phyloP scores from a whole-genome alignment of 2,797 vertebrate species.

The Rhinophrynus dorsalis region DNA sequence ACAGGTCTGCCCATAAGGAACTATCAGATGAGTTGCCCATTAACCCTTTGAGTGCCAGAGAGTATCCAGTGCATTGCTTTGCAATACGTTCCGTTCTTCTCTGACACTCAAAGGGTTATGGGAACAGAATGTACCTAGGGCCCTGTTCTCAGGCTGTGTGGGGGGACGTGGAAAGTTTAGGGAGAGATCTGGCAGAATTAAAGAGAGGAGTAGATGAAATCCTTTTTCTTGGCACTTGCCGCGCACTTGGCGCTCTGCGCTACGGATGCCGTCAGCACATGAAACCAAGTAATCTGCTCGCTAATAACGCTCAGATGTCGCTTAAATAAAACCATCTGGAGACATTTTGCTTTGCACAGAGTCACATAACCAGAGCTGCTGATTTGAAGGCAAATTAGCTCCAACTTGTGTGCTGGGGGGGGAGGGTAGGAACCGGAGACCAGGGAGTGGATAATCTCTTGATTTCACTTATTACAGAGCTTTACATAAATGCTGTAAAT shows the following conservation, averaged over 20 bases:
- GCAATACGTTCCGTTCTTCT: too few relatives aligned
- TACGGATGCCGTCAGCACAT: constrained; percentile 56
- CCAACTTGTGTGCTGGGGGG: constrained; percentile 67
- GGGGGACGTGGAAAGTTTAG: constrained; percentile 15
- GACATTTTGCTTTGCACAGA: constrained; percentile 60
- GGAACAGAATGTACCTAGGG: background rate
- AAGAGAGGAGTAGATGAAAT: constrained; percentile 26
- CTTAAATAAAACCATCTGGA: constrained; percentile 78
- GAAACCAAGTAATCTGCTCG: constrained; percentile 55
- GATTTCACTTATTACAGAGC: constrained; percentile 67
- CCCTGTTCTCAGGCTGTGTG: background rate
- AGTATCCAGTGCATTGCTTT: too few relatives aligned
- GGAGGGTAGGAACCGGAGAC: constrained; percentile 22
- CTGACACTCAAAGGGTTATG: too few relatives aligned
- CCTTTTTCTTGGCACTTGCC: constrained; percentile 37
- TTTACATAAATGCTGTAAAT: constrained; percentile 66
- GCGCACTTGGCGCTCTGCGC: constrained; percentile 44
- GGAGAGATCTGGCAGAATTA: constrained; percentile 23
- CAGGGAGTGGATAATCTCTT: constrained; percentile 61
- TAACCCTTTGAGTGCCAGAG: too few relatives aligned
- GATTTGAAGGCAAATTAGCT: constrained; percentile 80
- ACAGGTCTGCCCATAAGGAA: too few relatives aligned
- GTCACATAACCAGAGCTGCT: constrained; percentile 68
- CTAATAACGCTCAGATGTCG: constrained; percentile 58
- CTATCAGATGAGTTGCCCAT: too few relatives aligned